These are phyloP conservation scores for Sebastes schlegelii DNA, from an alignment of 2,113 vertebrate genomes.

Conservation along the genomic window DNA sequence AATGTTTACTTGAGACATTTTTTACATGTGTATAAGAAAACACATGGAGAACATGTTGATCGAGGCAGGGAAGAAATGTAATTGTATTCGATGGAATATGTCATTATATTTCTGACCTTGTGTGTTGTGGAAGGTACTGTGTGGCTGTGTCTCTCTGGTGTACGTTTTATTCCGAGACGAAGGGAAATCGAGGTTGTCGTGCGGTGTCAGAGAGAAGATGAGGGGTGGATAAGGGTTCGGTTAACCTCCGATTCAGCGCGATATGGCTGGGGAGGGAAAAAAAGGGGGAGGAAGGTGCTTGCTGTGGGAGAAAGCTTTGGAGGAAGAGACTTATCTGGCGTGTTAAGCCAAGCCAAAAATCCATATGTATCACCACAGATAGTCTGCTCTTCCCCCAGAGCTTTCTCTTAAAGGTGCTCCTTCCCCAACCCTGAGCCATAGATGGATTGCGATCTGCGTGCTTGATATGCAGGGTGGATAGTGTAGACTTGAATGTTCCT, in stretches of 20 bases:
- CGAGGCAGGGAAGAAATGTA: constrained; percentile 70
- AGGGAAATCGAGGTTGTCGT: constrained; percentile 50
- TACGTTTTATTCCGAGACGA: constrained; percentile 40
- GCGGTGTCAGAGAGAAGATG: constrained; percentile 40
- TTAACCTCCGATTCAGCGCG: constrained; percentile 52
- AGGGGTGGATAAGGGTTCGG: constrained; percentile 40
- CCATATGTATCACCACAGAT: constrained; percentile 71
- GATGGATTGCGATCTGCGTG: constrained; percentile 59
- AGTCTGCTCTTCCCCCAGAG: constrained; percentile 55
- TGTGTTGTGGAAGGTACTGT: constrained; percentile 74
- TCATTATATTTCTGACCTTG: constrained; percentile 74
- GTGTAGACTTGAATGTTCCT: constrained; percentile 74
- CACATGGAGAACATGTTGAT: constrained; percentile 62
- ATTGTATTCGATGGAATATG: constrained; percentile 66
- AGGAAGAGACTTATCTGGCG: constrained; percentile 67
- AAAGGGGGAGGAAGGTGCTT: constrained; percentile 33
- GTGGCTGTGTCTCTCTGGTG: constrained; percentile 71
- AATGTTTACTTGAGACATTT: constrained; percentile 54
- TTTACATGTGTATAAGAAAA: constrained; percentile 53
- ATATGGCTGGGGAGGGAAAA: constrained; percentile 44
- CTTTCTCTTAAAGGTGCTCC: constrained; percentile 69
- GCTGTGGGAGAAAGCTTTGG: constrained; percentile 58
- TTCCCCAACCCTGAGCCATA: constrained; percentile 64
- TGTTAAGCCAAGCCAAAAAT: constrained; percentile 74
- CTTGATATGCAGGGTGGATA: constrained; percentile 64